A percentile compares a stretch with the other conserved stretches of the same genome.
Conservation (phyloP, 1,140 invertebrate genomes). For the Anadara kagoshimensis region DNA sequence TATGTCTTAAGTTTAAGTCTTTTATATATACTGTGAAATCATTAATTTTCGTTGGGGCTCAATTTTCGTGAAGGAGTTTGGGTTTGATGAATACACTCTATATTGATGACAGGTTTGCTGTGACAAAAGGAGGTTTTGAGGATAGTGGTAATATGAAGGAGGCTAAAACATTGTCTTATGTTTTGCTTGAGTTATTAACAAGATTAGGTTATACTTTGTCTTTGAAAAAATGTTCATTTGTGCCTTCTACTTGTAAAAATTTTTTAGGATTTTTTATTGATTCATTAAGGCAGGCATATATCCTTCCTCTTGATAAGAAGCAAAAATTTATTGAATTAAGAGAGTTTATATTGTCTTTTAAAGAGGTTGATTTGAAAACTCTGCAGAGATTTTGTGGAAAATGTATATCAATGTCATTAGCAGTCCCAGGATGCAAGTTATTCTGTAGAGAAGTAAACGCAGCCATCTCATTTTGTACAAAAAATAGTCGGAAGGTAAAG, state of each 20-base stretch:
- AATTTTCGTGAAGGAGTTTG: conserved; percentile 18
- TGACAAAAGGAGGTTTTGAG: neutral
- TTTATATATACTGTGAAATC: neutral
- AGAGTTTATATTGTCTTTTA: neutral
- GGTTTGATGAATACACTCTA: conserved; percentile 16
- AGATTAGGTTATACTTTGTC: conserved; percentile 19
- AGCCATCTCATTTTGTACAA: conserved; percentile 17
- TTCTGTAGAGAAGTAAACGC: conserved; percentile 11
- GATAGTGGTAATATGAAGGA: too few relatives aligned
- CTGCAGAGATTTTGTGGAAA: conserved; percentile 24
- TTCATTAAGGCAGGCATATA: conserved; percentile 9
- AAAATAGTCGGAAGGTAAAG: conserved; percentile 4
- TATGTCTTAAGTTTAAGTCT: too few relatives aligned
- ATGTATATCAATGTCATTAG: conserved; percentile 15
- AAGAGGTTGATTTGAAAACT: conserved; percentile 9
- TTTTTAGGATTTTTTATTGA: conserved; percentile 12
- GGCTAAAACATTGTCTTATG: neutral
- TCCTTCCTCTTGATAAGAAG: conserved; percentile 15
- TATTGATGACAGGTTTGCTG: conserved; percentile 39
- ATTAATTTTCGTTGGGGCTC: too few relatives aligned
- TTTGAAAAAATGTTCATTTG: conserved; percentile 5
- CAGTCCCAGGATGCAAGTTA: conserved; percentile 11
- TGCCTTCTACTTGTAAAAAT: conserved; percentile 4
- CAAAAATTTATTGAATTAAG: conserved; percentile 7
- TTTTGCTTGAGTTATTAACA: conserved; percentile 10